Conservation (phyloP, 2,888 invertebrate species). For the Lasioglossum oenotherae region DNA sequence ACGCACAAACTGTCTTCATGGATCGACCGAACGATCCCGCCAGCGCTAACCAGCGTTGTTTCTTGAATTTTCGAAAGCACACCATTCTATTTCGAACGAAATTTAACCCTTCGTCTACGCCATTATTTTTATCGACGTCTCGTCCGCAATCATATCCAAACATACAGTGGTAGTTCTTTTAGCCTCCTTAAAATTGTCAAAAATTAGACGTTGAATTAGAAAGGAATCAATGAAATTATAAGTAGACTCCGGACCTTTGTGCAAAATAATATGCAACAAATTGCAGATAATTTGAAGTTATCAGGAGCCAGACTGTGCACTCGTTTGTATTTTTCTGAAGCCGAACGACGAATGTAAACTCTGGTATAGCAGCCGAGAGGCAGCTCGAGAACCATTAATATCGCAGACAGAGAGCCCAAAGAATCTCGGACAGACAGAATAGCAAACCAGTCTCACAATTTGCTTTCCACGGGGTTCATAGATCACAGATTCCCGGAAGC, state of each 20-base stretch:
- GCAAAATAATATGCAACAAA: neutral
- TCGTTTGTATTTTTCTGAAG: neutral
- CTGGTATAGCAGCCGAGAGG: neutral
- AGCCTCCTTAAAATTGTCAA: too few relatives aligned
- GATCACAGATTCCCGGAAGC: neutral
- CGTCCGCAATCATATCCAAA: too few relatives aligned
- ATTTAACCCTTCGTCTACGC: neutral
- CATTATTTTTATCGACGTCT: neutral
- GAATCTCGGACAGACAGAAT: neutral
- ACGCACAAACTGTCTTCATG: neutral
- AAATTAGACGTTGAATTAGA: neutral
- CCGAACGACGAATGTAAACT: neutral
- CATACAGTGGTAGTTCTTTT: too few relatives aligned
- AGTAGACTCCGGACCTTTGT: neutral
- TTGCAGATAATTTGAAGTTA: neutral
- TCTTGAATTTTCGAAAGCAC: neutral
- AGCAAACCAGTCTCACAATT: slow-evolving; percentile 5
- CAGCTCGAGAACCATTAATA: neutral
- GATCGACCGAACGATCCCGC: neutral
- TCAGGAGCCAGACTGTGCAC: neutral
- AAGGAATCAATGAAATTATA: neutral
- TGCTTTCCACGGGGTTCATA: neutral
- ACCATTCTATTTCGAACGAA: neutral
- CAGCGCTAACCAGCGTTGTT: neutral
- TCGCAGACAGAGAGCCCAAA: neutral